Evolutionary conservation across 2,888 invertebrate species (phyloP), one percentile per base, ranked within the genome.

Genomic region (Meloe dianella): DNA sequence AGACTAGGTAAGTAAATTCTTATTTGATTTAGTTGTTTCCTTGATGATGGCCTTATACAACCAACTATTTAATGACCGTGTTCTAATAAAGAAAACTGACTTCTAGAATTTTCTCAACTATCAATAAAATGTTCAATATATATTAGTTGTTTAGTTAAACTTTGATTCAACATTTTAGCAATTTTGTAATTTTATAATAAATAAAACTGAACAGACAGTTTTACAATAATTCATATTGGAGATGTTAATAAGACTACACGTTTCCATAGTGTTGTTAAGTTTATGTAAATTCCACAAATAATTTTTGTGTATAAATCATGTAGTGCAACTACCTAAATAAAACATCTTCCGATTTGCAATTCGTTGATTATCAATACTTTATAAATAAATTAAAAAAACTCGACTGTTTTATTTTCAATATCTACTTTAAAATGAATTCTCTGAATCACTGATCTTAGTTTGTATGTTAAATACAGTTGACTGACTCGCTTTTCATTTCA

Each of bases 1-100:
- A 84, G 86, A 79, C 83, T 89, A 75, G 89, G 88, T 88, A 77
- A 85, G 86, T 84, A 78, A 59, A 47, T 56, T 60, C 29, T 35
- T 60, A 30, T 60, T 64, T 56, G 24, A 38, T 61, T 61, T 27
- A 14, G 54, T 54, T 54, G 54, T 54, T 54, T 54, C 27, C 12
- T 24, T 54, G 22, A 14, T 54, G 12, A 0, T 47, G 10, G 20
- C 9, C 0, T 24, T 54, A 12, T 51, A 47, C 10, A 57, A 8
- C 59, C 8, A 56, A 22, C 29, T 54, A n/a, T 27, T 35, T 32
- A 29, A 60, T 38, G 60, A 63, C 22, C 27, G 2, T 27, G 2
- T 3, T 27, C 4, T 27, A 27, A 27, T 27, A 4, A 27, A 27
- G 4, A 27, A 27, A n/a, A n/a, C n/a, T n/a, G n/a, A n/a, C n/a